Percentiles rank a stretch among this genome's conserved stretches.
These are phyloP conservation scores for Cephalopterus ornatus DNA, from an alignment of 2,113 vertebrate genomes.

Conservation along the genomic window DNA sequence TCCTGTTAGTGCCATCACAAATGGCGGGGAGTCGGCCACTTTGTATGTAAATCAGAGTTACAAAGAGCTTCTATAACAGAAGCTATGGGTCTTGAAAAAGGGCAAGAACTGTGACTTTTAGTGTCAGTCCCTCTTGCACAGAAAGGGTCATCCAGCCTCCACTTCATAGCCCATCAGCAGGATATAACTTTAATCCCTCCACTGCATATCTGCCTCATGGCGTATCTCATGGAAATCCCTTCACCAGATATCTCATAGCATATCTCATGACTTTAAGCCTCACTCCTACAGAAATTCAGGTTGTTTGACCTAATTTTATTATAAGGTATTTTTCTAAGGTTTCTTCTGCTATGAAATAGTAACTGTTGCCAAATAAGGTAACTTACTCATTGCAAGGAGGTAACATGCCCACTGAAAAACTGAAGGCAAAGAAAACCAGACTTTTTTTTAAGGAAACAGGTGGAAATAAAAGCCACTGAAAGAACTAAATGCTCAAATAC, in stretches of 20 bases:
- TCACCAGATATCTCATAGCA: background rate
- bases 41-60: background rate
- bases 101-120: background rate
- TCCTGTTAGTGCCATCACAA: background rate
- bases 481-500: background rate
- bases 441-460: background rate
- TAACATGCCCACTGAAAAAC: background rate
- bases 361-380: background rate
- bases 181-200: background rate
- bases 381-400: background rate
- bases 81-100: background rate
- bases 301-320: background rate
- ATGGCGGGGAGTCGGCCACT: background rate
- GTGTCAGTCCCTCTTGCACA: background rate
- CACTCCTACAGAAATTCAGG: background rate
- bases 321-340: background rate
- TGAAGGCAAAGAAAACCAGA: background rate
- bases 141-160: background rate
- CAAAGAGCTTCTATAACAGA: background rate
- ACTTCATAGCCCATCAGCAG: background rate
- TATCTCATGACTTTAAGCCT: background rate
- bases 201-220: background rate
- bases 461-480: background rate
- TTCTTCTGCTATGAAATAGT: background rate
- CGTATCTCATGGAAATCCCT: background rate